Evolutionary conservation across 2,797 vertebrate genomes (phyloP).

Genomic region (Aythya fuligula): DNA sequence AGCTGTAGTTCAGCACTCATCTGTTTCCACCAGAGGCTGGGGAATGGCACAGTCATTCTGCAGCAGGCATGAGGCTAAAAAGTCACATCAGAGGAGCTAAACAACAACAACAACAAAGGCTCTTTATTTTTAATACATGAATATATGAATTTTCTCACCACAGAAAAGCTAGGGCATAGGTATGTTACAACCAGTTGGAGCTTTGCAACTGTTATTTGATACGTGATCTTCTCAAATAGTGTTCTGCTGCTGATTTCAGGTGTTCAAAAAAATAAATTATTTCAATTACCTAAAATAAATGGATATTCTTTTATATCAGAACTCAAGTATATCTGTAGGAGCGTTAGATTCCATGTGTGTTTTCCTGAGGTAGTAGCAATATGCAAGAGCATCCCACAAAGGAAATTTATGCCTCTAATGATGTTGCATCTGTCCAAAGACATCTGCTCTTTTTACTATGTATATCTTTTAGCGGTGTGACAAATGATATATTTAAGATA

Average conservation of each 20-base stretch:
- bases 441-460: slow-evolving; percentile 23
- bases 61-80: background rate
- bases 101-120: background rate
- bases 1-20: background rate
- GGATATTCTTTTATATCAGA: background rate
- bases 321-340: background rate
- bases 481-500: background rate
- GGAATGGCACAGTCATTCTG: background rate
- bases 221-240: background rate
- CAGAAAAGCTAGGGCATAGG: background rate
- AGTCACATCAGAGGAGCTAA: background rate
- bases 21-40: background rate
- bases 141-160: background rate
- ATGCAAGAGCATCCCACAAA: background rate
- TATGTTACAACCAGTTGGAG: background rate
- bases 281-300: background rate
- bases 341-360: background rate
- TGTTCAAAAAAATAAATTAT: background rate
- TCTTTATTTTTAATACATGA: background rate
- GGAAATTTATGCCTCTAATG: background rate
- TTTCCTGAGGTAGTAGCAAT: background rate
- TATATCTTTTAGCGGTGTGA: background rate
- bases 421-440: slow-evolving; percentile 21
- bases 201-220: background rate
- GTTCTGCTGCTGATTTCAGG: background rate